Base-by-base conservation (phyloP, 2,113 vertebrate species). In the Anser cygnoides region DNA sequence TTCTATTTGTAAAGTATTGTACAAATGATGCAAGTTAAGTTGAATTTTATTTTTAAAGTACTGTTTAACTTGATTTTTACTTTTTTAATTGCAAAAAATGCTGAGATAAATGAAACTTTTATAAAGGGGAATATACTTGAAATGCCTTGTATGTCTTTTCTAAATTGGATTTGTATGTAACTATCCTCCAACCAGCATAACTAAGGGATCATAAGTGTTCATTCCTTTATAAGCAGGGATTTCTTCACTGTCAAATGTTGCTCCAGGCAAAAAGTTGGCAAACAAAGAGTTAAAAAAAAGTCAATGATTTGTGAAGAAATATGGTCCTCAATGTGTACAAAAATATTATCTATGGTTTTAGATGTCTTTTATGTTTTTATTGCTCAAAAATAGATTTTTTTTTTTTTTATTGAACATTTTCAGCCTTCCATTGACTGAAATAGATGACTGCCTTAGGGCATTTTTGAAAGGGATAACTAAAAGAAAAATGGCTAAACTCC, bases 361-460 rank as follows among this genome's bases (percentile, higher is more conserved):
- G 90, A 92, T 97, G 83, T 81, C 96, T 96, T 96, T 90, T 79
- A 89, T 96, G 73, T 80, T 96, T 86, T 88, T 87, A 75, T 94
- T 88, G 90, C 11, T 70, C 84, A 96, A 96, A 97, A 96, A 93
- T 95, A 93, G 76, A 95, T 93, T 92, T 92, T 95, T 52, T 52
- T 52, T 13, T 50, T 23, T 97, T 93, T 96, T 91, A 81, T 94
- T 94, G 90, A 97, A 97, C 87, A 89, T 96, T 98, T 97, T 96
- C 92, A 95, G 87, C n/a, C 78, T 78, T 95, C 55, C 82, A 90
- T 96, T 97, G 95, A 96, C 93, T 95, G 93, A 94, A 97, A 97
- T 92, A 95, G 96, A 95, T 95, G 68, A 92, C 66, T 94, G 97
- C 96, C 96, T 96, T 77, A 95, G 93, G 97, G 96, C 95, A 96